These are phyloP conservation scores for Tiliacea aurago DNA, from an alignment of 2,888 invertebrate genomes.

Conservation along the genomic window DNA sequence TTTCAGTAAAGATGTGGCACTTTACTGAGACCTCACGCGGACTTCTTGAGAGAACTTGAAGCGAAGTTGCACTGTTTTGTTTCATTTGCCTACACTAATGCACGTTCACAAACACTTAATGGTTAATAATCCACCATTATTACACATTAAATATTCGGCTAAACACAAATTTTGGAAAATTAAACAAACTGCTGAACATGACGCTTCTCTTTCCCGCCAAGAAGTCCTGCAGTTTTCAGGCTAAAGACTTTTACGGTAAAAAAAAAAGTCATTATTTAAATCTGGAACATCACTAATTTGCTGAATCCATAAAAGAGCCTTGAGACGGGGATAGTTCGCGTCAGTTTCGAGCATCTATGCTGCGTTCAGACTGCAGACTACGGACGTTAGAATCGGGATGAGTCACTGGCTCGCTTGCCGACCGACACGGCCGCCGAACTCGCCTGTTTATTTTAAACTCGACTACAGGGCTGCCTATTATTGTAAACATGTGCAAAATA, in stretches of 20 bases:
- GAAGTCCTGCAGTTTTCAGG: no score
- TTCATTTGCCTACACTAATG: no score
- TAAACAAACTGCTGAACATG: no score
- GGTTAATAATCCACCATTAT: no score
- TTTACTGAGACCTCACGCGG: no score
- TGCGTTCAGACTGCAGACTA: conserved; percentile 31
- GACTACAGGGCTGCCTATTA: conserved; percentile 59
- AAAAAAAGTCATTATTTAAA: conserved; percentile 14
- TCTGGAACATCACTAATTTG: conserved; percentile 5
- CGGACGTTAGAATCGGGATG: conserved; percentile 70
- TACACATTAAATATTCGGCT: no score
- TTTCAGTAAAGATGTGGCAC: no score
- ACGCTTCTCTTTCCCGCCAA: no score
- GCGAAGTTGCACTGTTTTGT: no score
- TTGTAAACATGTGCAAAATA: conserved; percentile 46
- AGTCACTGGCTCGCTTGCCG: conserved; percentile 70
- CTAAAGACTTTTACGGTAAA: not conserved
- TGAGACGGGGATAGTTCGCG: conserved; percentile 21
- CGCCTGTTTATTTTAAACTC: conserved; percentile 75
- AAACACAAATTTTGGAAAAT: no score
- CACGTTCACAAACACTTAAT: no score
- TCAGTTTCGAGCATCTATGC: conserved; percentile 22
- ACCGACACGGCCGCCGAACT: conserved; percentile 76
- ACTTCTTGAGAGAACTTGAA: no score
- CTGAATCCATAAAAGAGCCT: not conserved